These are phyloP conservation scores for Halictus rubicundus DNA, from an alignment of 1,140 invertebrate species.

Conservation along the genomic window DNA sequence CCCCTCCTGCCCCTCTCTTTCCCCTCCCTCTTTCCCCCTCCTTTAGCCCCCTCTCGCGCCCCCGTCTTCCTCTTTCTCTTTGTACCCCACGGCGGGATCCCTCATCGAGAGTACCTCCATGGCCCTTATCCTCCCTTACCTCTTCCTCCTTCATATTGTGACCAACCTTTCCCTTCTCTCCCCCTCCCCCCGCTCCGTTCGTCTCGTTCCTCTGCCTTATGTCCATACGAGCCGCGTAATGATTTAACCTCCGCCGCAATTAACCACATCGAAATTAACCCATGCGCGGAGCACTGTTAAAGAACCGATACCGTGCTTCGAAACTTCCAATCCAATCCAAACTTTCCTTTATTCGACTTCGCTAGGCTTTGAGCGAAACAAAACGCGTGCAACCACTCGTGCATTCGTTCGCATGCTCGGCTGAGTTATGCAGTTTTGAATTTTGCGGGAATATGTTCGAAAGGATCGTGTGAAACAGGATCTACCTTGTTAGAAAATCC, in stretches of 20 bases:
- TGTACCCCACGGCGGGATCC: slow-evolving; percentile 53
- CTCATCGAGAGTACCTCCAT: slow-evolving; percentile 57
- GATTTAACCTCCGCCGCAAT: slow-evolving; percentile 59
- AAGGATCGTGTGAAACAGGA: no score
- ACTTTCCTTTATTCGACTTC: not conserved
- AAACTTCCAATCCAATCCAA: slow-evolving; percentile 1
- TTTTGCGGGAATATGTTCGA: no score
- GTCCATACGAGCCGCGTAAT: slow-evolving; percentile 56
- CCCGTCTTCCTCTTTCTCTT: slow-evolving; percentile 52
- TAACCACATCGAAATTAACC: slow-evolving; percentile 66
- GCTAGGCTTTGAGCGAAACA: no score
- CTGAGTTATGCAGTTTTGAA: no score
- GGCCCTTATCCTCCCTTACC: slow-evolving; percentile 44
- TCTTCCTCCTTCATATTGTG: slow-evolving; percentile 31
- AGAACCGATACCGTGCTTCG: slow-evolving; percentile 18
- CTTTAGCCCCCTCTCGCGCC: not conserved
- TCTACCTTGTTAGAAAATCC: no score
- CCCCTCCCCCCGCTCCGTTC: not conserved
- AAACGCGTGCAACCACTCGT: no score
- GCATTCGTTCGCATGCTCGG: no score
- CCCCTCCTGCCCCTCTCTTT: not conserved
- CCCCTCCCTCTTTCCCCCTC: no score
- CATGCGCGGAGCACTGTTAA: slow-evolving; percentile 6
- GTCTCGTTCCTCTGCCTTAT: slow-evolving; percentile 31
- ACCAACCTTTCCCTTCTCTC: not conserved